Percentiles rank a stretch among this genome's conserved stretches.
These are phyloP conservation scores for Mormyrus iriodes DNA, from an alignment of 2,113 vertebrate species.

Conservation along the genomic window DNA sequence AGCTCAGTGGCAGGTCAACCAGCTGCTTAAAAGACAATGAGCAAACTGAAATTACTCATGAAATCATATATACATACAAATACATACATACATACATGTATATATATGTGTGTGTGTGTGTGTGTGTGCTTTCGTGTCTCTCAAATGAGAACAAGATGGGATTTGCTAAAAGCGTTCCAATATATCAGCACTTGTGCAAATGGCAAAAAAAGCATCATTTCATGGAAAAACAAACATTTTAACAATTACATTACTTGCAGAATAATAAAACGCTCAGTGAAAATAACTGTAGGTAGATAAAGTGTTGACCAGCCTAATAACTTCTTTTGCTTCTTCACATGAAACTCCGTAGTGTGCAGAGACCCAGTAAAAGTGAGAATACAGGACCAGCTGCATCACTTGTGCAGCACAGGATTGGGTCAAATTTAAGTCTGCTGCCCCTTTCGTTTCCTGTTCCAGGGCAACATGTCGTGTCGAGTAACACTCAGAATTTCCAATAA, in stretches of 20 bases:
- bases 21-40: background rate
- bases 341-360: background rate
- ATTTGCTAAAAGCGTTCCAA: background rate
- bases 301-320: background rate
- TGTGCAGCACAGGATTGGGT: background rate
- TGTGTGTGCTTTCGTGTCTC: no score
- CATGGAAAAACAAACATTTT: background rate
- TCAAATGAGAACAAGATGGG: background rate
- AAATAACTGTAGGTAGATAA: background rate
- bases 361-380: background rate
- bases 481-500: slow-evolving; percentile 17
- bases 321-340: background rate
- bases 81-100: no score
- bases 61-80: no score
- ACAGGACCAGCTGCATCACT: background rate
- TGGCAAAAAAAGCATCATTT: background rate
- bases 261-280: background rate
- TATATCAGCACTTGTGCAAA: background rate
- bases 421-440: background rate
- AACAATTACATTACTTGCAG: background rate
- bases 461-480: background rate
- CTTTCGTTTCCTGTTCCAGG: slow-evolving; percentile 28
- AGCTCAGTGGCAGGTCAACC: no score
- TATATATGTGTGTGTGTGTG: background rate
- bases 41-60: background rate